Conservation (phyloP, 1,140 invertebrate genomes). For the Ephestia elutella region DNA sequence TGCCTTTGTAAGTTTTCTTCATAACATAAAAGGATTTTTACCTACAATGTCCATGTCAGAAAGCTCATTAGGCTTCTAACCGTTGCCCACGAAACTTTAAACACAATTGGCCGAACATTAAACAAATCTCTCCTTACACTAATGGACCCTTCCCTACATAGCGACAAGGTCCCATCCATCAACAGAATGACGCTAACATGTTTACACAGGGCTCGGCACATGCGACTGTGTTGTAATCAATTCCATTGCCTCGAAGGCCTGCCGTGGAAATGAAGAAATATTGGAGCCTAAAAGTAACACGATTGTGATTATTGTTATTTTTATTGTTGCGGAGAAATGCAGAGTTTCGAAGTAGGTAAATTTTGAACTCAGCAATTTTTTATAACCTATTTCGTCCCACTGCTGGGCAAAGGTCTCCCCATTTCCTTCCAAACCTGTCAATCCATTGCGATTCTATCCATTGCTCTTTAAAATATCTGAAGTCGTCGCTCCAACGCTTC, state of each 20-base stretch:
- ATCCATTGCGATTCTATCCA: no score
- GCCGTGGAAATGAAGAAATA: slow-evolving; percentile 4
- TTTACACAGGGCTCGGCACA: slow-evolving; percentile 1
- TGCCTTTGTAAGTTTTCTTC: no score
- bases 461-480: no score
- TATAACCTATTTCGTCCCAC: no score
- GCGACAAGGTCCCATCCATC: slow-evolving; percentile 4
- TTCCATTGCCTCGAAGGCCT: not conserved
- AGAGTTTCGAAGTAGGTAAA: no score
- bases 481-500: no score
- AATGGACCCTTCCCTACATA: not conserved
- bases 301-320: not conserved
- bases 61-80: not conserved
- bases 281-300: not conserved
- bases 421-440: no score
- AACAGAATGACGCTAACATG: not conserved
- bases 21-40: not conserved
- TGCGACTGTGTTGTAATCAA: slow-evolving; percentile 1
- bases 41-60: not conserved
- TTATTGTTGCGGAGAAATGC: not conserved
- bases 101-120: not conserved
- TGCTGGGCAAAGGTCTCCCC: no score
- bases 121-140: slow-evolving; percentile 1
- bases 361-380: no score
- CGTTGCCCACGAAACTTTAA: not conserved